phyloP scores from a whole-genome alignment of 2,797 vertebrate genomes.

The Moxostoma hubbsi region DNA sequence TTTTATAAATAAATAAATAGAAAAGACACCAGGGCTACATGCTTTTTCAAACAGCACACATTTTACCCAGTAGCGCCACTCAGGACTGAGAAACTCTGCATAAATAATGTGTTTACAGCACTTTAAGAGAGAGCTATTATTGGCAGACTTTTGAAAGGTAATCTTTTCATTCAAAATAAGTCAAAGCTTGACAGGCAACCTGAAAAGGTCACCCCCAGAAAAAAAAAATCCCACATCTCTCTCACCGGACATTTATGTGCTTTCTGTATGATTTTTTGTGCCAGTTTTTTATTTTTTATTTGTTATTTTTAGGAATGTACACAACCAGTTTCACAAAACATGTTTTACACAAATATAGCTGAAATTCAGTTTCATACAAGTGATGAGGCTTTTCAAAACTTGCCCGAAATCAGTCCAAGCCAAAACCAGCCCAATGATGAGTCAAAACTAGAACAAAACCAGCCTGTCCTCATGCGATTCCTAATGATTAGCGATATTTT shows the following conservation, averaged over 20 bases:
- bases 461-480: no score
- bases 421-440: no score
- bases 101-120: constrained; percentile 46
- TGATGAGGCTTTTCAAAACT: constrained; percentile 14
- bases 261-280: constrained; percentile 23
- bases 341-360: not conserved
- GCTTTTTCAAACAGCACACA: not conserved
- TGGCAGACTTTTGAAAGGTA: constrained; percentile 34
- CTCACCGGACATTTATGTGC: constrained; percentile 19
- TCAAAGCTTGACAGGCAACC: constrained; percentile 43
- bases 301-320: constrained; percentile 25
- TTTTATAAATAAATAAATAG: not conserved
- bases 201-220: constrained; percentile 14
- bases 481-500: no score
- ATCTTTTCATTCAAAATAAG: constrained; percentile 46
- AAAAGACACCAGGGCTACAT: not conserved
- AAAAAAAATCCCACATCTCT: not conserved
- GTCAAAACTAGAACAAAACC: no score
- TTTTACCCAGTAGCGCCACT: not conserved
- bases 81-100: constrained; percentile 13
- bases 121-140: constrained; percentile 45
- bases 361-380: constrained; percentile 15
- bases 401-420: no score
- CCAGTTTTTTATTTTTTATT: no score
- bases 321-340: constrained; percentile 10